Base-by-base conservation (phyloP, 2,113 vertebrate species). In the Seriola quinqueradiata region DNA sequence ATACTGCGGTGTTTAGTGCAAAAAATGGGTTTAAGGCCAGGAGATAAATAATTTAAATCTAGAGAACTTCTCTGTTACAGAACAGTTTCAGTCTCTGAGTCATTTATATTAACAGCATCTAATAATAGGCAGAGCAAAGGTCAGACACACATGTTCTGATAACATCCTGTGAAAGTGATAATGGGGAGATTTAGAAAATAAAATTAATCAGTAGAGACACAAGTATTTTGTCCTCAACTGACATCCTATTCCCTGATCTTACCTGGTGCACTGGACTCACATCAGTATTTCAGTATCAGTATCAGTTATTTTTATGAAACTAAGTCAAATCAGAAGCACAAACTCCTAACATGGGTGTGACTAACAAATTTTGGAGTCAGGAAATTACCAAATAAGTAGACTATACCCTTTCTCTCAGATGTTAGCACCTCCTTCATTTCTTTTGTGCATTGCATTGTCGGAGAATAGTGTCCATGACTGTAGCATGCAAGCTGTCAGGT, bases 101-200 rank as follows among this genome's bases (percentile, higher is more conserved):
- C 6, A 4, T 42, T 55, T 70, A 38, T 5, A 42, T 42, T 42
- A 42, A 42, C 54, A 42, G 25, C 32, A 13, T 72, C 55, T 17
- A 19, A 67, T 59, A 60, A 60, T 17, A 34, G 34, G 58, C 58
- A 34, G 58, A 60, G 13, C 58, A 60, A 60, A 58, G 55, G 55
- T 58, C 23, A 58, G 23, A 58, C 55, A 59, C 38, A 28, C 28
- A 28, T 28, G 38, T 58, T 55, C 23, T 59, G 17, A 60, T 5
- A 32, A 38, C 57, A 28, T 42, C 57, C 42, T 60, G 21, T 28
- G 9, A 1, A n/a, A 10, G 50, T 46, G 23, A 23, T 67, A 66
- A 67, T 36, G 50, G n/a, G 21, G 65, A 38, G 32, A 8, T 1
- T 14, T 34, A 11, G 61, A 67, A 55, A 32, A n/a, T 54, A 32